A percentile compares a stretch with the other conserved stretches of the same genome.
phyloP scores from a whole-genome alignment of 23 tunicate genomes.

The Diplosoma virens region DNA sequence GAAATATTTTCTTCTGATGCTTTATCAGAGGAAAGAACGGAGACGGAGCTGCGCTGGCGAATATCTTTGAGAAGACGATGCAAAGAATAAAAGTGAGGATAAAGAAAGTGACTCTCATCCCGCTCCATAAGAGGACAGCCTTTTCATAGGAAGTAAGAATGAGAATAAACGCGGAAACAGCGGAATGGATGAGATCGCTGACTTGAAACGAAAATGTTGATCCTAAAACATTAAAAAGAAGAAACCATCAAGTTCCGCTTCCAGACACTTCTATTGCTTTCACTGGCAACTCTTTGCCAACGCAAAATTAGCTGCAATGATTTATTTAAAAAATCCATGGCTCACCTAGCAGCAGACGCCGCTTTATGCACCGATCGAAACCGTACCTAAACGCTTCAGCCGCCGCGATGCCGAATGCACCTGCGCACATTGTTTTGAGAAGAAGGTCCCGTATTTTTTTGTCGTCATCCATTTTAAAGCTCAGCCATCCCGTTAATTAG shows the following conservation, averaged over 20 bases:
- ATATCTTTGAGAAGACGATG: conserved; percentile 21
- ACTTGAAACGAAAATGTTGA: neutral
- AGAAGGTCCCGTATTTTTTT: conserved; percentile 51
- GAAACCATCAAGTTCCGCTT: no score
- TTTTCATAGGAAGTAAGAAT: conserved; percentile 39
- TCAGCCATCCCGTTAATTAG: no score
- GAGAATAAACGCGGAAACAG: conserved; percentile 45
- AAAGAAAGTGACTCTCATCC: conserved; percentile 16
- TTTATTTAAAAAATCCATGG: no score
- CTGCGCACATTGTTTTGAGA: conserved; percentile 52
- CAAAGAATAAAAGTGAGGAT: conserved; percentile 41
- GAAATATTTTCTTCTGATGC: conserved; percentile 24
- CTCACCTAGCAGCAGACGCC: no score
- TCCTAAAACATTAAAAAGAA: neutral
- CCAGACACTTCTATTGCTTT: no score
- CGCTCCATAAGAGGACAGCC: conserved; percentile 28
- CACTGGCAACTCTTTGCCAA: no score
- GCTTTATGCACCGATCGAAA: neutral
- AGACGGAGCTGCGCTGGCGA: conserved; percentile 32
- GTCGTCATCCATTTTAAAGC: conserved; percentile 5
- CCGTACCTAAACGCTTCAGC: conserved; percentile 23
- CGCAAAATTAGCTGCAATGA: no score
- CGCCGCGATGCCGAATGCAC: conserved; percentile 37
- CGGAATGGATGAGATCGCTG: conserved; percentile 38
- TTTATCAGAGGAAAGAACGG: conserved; percentile 30